Percentiles rank a stretch among this genome's conserved stretches.
Evolutionary conservation across 2,797 vertebrate species (phyloP).

Genomic region (Picus viridis): DNA sequence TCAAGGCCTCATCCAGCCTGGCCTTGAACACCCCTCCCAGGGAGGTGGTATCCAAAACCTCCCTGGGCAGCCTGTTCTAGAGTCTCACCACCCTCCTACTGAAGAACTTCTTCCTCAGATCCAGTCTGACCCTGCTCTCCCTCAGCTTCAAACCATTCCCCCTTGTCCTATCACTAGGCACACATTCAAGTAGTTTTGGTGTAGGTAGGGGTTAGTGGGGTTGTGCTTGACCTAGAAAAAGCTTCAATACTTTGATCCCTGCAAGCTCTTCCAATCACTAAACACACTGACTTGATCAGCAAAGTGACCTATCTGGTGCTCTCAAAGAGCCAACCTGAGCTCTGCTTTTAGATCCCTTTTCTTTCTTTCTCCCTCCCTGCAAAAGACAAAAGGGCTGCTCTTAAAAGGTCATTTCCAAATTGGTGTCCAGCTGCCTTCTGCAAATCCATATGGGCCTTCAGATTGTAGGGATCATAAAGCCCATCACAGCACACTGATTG

Average conservation of each 20-base stretch:
- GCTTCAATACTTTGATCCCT: background rate
- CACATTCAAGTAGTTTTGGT: background rate
- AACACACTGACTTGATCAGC: background rate
- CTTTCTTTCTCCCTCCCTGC: constrained; percentile 32
- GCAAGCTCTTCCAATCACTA: constrained; percentile 1
- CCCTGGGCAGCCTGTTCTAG: no score
- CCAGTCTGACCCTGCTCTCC: no score
- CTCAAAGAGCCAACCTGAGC: background rate
- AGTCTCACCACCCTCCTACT: no score
- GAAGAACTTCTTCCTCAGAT: no score
- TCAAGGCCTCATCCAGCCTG: no score
- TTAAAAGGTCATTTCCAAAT: constrained; percentile 58
- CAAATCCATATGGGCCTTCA: background rate
- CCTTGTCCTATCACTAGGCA: no score
- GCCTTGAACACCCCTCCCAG: no score
- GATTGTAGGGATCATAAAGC: background rate
- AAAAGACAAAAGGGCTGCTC: constrained; percentile 51
- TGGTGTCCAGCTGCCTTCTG: constrained; percentile 1
- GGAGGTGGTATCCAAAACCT: no score
- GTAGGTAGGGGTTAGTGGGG: fast-evolving
- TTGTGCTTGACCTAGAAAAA: background rate
- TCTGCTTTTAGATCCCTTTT: constrained; percentile 13
- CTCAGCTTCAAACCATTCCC: no score
- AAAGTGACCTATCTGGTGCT: background rate
- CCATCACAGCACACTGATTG: background rate